A percentile compares a stretch with the other conserved stretches of the same genome.
Conservation (phyloP, 2,888 invertebrate genomes). For the Barypeithes pellucidus region DNA sequence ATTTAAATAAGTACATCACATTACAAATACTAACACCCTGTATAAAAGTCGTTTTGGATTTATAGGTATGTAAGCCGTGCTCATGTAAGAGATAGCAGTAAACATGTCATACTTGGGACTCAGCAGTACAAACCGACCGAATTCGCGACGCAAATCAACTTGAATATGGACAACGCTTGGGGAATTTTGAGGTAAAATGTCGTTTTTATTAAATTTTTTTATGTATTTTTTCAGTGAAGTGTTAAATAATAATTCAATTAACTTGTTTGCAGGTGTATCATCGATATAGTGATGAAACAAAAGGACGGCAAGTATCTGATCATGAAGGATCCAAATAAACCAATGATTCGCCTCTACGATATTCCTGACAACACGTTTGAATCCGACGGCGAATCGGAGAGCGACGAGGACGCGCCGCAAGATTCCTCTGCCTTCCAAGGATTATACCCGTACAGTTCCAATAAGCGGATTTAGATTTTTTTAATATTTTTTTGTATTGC, state of each 20-base stretch:
- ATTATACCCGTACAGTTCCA: constrained; percentile 47
- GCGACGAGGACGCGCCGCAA: constrained; percentile 79
- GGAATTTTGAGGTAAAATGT: constrained; percentile 85
- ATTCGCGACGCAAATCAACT: constrained; percentile 98
- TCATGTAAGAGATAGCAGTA: constrained; percentile 93
- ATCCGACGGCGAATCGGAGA: constrained; percentile 94
- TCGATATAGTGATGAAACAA: constrained; percentile 97
- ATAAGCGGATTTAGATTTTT: constrained; percentile 12
- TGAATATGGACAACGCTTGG: constrained; percentile 99
- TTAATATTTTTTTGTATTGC: constrained; percentile 1
- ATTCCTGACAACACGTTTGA: constrained; percentile 99
- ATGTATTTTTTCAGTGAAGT: not conserved
- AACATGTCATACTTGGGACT: constrained; percentile 96
- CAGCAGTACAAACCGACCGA: constrained; percentile 99
- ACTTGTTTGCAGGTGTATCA: constrained; percentile 78
- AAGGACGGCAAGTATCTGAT: constrained; percentile 97
- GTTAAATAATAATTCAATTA: not conserved
- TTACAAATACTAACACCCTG: no score
- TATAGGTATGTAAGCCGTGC: constrained; percentile 99
- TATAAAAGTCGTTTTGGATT: constrained; percentile 1
- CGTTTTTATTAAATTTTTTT: not conserved
- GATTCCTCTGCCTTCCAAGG: constrained; percentile 66
- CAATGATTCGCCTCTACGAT: constrained; percentile 96
- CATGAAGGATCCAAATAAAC: constrained; percentile 99
- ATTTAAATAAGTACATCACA: no score